Base-by-base conservation (phyloP, 2,888 invertebrate species). In the Argyresthia goedartella region DNA sequence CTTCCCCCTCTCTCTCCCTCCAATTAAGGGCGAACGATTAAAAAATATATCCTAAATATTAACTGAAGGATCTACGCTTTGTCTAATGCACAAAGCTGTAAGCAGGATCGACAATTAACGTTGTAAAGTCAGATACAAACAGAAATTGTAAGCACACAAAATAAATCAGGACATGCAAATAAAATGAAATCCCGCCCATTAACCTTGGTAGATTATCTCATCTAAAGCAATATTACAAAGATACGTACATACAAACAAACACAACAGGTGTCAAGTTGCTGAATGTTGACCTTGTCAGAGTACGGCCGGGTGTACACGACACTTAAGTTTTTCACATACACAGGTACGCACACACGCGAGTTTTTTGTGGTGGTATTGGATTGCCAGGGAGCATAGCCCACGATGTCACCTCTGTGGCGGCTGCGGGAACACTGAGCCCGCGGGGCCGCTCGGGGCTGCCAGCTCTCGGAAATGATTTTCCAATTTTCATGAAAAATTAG, bases 191-290 rank as follows among this genome's bases (percentile, higher is more conserved):
- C n/a, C 41, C 11, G 13, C 11, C 1, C 41, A 7, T 1, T 11
- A 41, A 13, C 6, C 11, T 11, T 10, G 6, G 41, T 13, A 54
- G 52, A 53, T 53, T 48, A 25, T 25, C 25, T 25, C 25, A 2
- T 25, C 25, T 25, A 25, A 25, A 39, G 39, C 15, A 46, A n/a
- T 58, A 63, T 60, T 63, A 66, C 58, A 60, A 63, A 63, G 63
- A 66, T 67, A 77, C 73, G 65, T 78, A 79, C 76, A 65, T 73
- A 67, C 70, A 73, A 69, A 69, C 66, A 71, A 69, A 74, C 66
- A 74, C 73, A 81, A 82, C 81, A 81, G 78, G 80, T 81, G 80
- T 76, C 76, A 71, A 76, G 68, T 69, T 71, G 69, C 71, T 67
- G 65, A 66, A 66, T 57, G 73, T 68, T 71, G 80, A 76, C 81